Conservation (phyloP, 1,140 invertebrate genomes). For the Drosophila biarmipes region DNA sequence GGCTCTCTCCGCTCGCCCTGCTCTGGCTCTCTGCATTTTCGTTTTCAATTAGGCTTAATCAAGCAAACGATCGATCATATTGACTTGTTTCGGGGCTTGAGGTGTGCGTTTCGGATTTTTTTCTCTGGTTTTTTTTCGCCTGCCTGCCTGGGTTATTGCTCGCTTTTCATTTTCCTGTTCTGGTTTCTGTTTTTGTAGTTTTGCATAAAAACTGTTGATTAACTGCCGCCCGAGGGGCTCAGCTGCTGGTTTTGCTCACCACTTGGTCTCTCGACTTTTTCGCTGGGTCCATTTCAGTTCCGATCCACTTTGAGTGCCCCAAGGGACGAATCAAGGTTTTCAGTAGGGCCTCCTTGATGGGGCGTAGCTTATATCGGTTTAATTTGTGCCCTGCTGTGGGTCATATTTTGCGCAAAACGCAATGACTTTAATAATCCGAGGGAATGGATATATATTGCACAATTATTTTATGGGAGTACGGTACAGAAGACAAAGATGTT, state of each 20-base stretch:
- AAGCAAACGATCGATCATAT: slow-evolving; percentile 82
- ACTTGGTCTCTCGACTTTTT: slow-evolving; percentile 19
- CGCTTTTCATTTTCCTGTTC: slow-evolving; percentile 82
- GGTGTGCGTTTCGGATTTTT: slow-evolving; percentile 67
- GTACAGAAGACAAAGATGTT: background rate
- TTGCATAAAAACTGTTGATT: slow-evolving; percentile 81
- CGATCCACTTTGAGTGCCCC: slow-evolving; percentile 34
- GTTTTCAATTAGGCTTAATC: slow-evolving; percentile 83
- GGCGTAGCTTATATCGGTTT: background rate
- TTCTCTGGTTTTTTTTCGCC: slow-evolving; percentile 2
- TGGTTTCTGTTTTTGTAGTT: slow-evolving; percentile 63
- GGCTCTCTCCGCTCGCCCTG: slow-evolving; percentile 6
- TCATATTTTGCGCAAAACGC: slow-evolving; percentile 9
- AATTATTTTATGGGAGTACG: slow-evolving; percentile 4
- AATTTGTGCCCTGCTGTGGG: slow-evolving; percentile 23
- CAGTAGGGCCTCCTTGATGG: slow-evolving; percentile 7
- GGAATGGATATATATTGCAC: slow-evolving; percentile 9
- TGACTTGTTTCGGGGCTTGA: slow-evolving; percentile 76
- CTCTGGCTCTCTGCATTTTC: slow-evolving; percentile 63
- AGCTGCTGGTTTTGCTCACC: slow-evolving; percentile 62
- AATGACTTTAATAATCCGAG: background rate
- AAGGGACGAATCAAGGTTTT: slow-evolving; percentile 62
- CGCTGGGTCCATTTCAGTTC: slow-evolving; percentile 33
- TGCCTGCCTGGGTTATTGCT: slow-evolving; percentile 76
- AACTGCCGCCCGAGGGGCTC: slow-evolving; percentile 66